A percentile compares a stretch with the other conserved stretches of the same genome.
These are phyloP conservation scores for Bolinopsis microptera DNA, from an alignment of 37 sponge, comb jelly and placozoan species.

Conservation along the genomic window DNA sequence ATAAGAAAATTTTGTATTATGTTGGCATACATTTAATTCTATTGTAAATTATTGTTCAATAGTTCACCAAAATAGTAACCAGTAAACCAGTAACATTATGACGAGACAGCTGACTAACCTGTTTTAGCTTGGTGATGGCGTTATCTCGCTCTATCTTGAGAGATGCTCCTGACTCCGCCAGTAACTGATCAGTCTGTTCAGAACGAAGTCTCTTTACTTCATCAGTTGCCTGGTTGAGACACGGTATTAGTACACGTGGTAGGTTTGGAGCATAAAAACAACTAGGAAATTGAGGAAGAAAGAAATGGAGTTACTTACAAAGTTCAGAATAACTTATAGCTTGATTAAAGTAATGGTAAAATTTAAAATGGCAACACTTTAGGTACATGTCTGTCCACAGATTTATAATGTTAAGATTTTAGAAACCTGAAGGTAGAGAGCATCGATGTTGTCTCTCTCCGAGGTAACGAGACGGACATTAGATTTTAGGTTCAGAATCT, in stretches of 20 bases:
- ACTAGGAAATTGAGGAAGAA: too few relatives aligned
- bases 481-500: slow-evolving; percentile 8
- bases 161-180: neutral
- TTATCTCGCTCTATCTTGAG: slow-evolving; percentile 20
- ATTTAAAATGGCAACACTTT: too few relatives aligned
- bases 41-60: neutral
- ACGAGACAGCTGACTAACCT: slow-evolving; percentile 23
- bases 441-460: slow-evolving; percentile 58
- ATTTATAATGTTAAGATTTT: neutral
- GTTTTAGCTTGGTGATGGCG: slow-evolving; percentile 37
- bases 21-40: too few relatives aligned
- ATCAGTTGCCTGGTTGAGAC: slow-evolving; percentile 78
- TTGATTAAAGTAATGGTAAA: too few relatives aligned
- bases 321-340: too few relatives aligned
- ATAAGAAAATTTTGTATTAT: too few relatives aligned
- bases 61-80: neutral
- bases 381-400: too few relatives aligned
- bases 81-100: neutral
- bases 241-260: too few relatives aligned
- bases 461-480: slow-evolving; percentile 32
- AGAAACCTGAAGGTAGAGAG: slow-evolving; percentile 64
- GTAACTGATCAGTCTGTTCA: slow-evolving; percentile 61
- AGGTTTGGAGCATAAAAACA: too few relatives aligned
- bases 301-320: too few relatives aligned
- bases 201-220: slow-evolving; percentile 70